phyloP scores from a whole-genome alignment of 2,113 vertebrate species.

The Nothobranchius furzeri region DNA sequence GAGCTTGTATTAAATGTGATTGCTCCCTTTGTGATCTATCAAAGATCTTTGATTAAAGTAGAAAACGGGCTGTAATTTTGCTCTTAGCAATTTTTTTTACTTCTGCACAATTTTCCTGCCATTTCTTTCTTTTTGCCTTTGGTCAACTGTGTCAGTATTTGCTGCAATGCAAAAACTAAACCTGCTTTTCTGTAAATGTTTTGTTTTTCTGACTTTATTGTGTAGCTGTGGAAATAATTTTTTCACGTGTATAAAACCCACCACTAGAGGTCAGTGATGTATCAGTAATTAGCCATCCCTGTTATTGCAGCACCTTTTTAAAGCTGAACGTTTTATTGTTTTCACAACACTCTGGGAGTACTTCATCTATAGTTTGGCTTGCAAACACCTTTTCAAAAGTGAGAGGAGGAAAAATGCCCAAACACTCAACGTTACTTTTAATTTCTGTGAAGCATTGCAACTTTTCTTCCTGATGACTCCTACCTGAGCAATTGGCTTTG shows the following conservation, averaged over 20 bases:
- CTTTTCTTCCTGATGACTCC: neutral
- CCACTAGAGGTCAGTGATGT: conserved; percentile 75
- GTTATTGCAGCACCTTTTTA: neutral
- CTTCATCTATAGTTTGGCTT: neutral
- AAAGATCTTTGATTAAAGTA: conserved; percentile 11
- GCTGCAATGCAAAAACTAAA: neutral
- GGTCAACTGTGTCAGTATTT: neutral
- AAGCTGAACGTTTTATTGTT: neutral
- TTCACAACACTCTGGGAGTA: neutral
- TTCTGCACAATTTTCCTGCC: neutral
- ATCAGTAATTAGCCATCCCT: conserved; percentile 23
- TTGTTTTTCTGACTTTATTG: no score
- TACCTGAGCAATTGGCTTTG: conserved; percentile 10
- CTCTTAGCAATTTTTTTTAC: neutral
- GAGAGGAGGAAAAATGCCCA: neutral
- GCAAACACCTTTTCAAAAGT: neutral
- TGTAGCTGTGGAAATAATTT: neutral
- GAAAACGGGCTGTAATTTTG: conserved; percentile 5
- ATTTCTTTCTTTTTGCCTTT: neutral
- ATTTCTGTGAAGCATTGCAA: neutral
- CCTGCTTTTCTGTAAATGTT: neutral
- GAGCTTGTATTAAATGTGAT: conserved; percentile 15
- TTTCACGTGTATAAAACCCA: neutral
- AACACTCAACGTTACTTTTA: neutral
- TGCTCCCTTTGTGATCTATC: neutral